A percentile compares a stretch with the other conserved stretches of the same genome.
Conservation (phyloP, 1,140 invertebrate species). For the Bombus ignitus region DNA sequence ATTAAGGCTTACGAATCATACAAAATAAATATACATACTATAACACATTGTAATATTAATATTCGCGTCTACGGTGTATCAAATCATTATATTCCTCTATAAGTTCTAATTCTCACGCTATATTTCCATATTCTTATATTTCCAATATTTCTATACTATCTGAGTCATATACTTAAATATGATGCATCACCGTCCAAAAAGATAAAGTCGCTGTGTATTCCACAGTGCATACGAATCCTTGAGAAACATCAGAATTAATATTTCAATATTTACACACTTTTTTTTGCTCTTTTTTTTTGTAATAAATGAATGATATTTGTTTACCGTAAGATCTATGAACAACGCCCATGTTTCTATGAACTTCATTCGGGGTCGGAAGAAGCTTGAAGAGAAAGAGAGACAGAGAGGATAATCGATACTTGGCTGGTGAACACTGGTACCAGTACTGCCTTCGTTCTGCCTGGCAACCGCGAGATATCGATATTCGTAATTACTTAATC, state of each 20-base stretch:
- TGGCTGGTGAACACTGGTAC: slow-evolving; percentile 53
- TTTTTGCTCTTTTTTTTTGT: neutral
- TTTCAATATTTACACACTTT: neutral
- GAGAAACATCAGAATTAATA: neutral
- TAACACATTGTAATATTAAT: neutral
- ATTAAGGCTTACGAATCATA: neutral
- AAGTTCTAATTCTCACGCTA: neutral
- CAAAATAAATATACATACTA: neutral
- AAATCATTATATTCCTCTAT: neutral
- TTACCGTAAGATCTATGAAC: neutral
- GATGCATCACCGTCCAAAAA: no score
- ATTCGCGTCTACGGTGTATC: neutral
- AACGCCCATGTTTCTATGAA: slow-evolving; percentile 22
- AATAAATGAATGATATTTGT: neutral
- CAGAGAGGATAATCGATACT: slow-evolving; percentile 67
- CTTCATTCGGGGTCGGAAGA: slow-evolving; percentile 59
- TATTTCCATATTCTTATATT: no score
- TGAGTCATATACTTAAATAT: no score
- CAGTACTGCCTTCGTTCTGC: slow-evolving; percentile 62
- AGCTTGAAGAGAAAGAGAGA: neutral
- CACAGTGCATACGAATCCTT: no score
- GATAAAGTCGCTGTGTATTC: no score
- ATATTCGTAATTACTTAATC: slow-evolving; percentile 62
- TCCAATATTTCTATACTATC: no score
- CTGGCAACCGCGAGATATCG: slow-evolving; percentile 69